Evolutionary conservation across 2,113 vertebrate species (phyloP).

Genomic region (Malurus alboscapulatus): DNA sequence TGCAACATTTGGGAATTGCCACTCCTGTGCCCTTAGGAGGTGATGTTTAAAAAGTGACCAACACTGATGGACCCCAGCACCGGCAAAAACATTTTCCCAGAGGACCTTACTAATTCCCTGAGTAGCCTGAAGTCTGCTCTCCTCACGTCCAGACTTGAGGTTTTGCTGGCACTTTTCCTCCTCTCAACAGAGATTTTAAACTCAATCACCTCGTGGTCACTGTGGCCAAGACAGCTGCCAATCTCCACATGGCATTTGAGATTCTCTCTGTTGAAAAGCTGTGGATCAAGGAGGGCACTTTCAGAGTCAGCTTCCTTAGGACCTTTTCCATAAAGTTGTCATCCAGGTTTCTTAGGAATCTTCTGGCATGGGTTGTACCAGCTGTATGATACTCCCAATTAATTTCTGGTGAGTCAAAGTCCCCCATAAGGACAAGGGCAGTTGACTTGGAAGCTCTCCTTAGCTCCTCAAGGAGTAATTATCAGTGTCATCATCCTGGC

Average conservation of each 20-base stretch:
- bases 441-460: not conserved
- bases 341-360: not conserved
- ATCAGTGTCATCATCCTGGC: too few relatives aligned
- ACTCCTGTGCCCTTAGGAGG: not conserved
- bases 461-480: not conserved
- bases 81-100: not conserved
- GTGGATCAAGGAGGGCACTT: not conserved
- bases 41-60: not conserved
- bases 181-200: not conserved
- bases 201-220: not conserved
- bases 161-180: not conserved
- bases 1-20: not conserved
- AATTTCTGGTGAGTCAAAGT: not conserved
- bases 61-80: not conserved
- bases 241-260: not conserved
- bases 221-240: not conserved
- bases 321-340: not conserved
- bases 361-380: not conserved
- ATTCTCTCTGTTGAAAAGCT: not conserved
- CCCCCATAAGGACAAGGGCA: not conserved
- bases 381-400: not conserved
- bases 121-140: not conserved
- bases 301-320: not conserved
- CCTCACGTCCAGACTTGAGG: not conserved
- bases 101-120: not conserved